Evolutionary conservation across 2,888 invertebrate species (phyloP).

Genomic region (Monopis laevigella): DNA sequence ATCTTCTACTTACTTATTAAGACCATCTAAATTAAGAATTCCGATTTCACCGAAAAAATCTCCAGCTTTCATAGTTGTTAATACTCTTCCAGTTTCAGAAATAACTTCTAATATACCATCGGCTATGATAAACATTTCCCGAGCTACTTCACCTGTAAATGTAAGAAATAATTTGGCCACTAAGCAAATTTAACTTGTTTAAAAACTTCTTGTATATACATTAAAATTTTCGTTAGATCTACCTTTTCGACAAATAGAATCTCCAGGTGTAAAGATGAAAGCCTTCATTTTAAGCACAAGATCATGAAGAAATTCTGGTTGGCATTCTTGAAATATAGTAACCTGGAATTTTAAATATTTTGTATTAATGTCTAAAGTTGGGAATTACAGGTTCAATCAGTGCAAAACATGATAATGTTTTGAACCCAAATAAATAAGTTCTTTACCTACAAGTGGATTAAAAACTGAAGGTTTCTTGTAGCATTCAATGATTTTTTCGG

Average conservation of each 20-base stretch:
- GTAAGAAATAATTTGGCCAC: too few species aligned
- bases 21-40: slow-evolving; percentile 92
- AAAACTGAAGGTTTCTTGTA: too few species aligned
- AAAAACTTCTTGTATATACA: not conserved
- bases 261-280: slow-evolving; percentile 97
- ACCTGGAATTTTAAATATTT: slow-evolving; percentile 69
- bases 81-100: slow-evolving; percentile 90
- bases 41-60: slow-evolving; percentile 99
- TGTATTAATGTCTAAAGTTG: too few species aligned
- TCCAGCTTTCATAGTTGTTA: slow-evolving; percentile 96
- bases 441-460: too few species aligned
- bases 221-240: slow-evolving; percentile 18
- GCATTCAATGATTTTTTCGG: too few species aligned
- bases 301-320: slow-evolving; percentile 96
- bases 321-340: slow-evolving; percentile 96
- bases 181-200: too few species aligned
- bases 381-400: too few species aligned
- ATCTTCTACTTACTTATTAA: slow-evolving; percentile 80
- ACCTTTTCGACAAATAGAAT: slow-evolving; percentile 95
- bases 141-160: slow-evolving; percentile 79
- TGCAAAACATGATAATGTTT: too few species aligned
- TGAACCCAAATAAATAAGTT: too few species aligned
- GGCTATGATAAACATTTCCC: slow-evolving; percentile 98
- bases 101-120: slow-evolving; percentile 96
- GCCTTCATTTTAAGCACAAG: slow-evolving; percentile 98